phyloP scores from a whole-genome alignment of 2,888 invertebrate species.

The Eupithecia inturbata region DNA sequence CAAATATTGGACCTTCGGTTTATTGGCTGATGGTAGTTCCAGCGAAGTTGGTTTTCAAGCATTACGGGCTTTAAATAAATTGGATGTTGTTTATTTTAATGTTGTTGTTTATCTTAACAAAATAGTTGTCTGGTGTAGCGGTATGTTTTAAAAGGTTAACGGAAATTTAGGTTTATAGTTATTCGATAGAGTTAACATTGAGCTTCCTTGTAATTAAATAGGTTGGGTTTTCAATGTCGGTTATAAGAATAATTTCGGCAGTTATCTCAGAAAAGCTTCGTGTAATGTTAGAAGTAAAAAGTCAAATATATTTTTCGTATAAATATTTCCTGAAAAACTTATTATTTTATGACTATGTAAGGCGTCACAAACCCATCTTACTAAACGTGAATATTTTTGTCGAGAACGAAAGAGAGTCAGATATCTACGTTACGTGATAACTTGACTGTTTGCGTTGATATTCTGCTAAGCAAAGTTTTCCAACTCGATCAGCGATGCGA shows the following conservation, averaged over 20 bases:
- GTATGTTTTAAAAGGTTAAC: neutral
- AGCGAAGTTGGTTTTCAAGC: conserved; percentile 12
- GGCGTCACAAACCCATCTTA: neutral
- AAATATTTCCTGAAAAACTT: neutral
- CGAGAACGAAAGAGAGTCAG: conserved; percentile 7
- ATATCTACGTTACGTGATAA: conserved; percentile 10
- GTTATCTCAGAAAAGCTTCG: neutral
- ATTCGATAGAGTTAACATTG: neutral
- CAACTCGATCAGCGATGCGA: conserved; percentile 59
- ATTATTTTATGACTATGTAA: neutral
- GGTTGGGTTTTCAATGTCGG: neutral
- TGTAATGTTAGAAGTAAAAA: neutral
- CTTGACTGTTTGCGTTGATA: conserved; percentile 38
- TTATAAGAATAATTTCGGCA: neutral
- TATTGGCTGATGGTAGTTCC: conserved; percentile 34
- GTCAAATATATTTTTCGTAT: neutral
- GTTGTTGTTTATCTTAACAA: conserved; percentile 11
- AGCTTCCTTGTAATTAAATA: neutral
- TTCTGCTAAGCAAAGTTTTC: conserved; percentile 49
- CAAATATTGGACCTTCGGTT: conserved; percentile 43
- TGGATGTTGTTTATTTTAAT: conserved; percentile 14
- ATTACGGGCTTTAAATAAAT: conserved; percentile 12
- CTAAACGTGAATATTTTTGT: conserved; percentile 4
- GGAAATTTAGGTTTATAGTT: neutral
- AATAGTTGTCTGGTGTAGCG: neutral